Conservation (phyloP, 1,140 invertebrate genomes). For the Tetranychus urticae region DNA sequence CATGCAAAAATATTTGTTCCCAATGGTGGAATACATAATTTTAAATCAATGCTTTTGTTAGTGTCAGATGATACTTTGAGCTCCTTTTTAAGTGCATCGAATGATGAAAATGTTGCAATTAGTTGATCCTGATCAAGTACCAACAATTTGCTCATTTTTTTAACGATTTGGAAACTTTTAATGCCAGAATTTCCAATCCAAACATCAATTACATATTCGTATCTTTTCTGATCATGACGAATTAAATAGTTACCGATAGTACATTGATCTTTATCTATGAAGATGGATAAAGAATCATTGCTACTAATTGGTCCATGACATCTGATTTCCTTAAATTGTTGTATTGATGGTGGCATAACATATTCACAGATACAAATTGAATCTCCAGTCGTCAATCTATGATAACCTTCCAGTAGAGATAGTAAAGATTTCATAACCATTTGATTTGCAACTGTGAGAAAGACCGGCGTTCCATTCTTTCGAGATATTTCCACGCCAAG, state of each 20-base stretch:
- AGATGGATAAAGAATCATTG: slow-evolving; percentile 51
- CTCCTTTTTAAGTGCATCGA: not conserved
- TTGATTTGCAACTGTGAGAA: slow-evolving; percentile 17
- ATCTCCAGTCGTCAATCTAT: slow-evolving; percentile 62
- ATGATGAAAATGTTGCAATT: not conserved
- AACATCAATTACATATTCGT: slow-evolving; percentile 43
- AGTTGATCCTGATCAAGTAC: not conserved
- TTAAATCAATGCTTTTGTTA: not conserved
- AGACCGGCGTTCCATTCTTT: not conserved
- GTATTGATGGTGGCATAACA: slow-evolving; percentile 44
- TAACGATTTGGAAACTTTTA: not conserved
- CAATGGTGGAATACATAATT: not conserved
- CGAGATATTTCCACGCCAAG: not conserved
- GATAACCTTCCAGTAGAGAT: slow-evolving; percentile 60
- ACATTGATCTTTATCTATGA: slow-evolving; percentile 46
- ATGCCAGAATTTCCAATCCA: slow-evolving; percentile 10
- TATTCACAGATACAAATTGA: slow-evolving; percentile 64
- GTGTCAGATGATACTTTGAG: not conserved
- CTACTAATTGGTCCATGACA: slow-evolving; percentile 65
- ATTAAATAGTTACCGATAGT: slow-evolving; percentile 50
- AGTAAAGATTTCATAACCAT: slow-evolving; percentile 47
- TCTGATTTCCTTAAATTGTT: slow-evolving; percentile 40
- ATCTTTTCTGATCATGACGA: slow-evolving; percentile 48
- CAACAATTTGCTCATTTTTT: not conserved
- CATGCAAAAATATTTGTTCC: not conserved